phyloP scores from a whole-genome alignment of 2,888 invertebrate genomes.

The Drosophila stalkeri region DNA sequence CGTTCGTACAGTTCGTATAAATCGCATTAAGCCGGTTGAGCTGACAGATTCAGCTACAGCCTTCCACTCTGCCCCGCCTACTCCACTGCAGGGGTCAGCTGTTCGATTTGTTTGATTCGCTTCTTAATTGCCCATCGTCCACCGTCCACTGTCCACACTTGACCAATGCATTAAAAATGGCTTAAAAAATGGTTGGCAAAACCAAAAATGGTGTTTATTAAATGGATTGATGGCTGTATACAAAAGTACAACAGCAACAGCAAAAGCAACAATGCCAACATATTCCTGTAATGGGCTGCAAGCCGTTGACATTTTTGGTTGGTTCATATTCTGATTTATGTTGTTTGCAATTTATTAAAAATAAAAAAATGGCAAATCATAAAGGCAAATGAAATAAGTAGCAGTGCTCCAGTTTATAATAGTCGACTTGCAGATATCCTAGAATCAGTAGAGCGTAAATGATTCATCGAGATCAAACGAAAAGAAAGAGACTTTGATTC shows the following conservation, averaged over 20 bases:
- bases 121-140: constrained; percentile 62
- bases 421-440: not conserved
- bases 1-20: constrained; percentile 73
- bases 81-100: constrained; percentile 47
- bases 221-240: constrained; percentile 68
- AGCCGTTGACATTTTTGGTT: constrained; percentile 50
- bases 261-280: constrained; percentile 29
- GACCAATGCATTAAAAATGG: constrained; percentile 70
- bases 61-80: not conserved
- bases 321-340: constrained; percentile 65
- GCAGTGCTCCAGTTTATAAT: not conserved
- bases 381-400: constrained; percentile 24
- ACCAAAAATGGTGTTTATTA: constrained; percentile 84
- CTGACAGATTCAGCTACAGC: constrained; percentile 42
- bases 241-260: constrained; percentile 21
- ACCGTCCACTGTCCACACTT: constrained; percentile 27
- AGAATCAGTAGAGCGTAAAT: too few relatives aligned
- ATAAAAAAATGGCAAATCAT: constrained; percentile 41
- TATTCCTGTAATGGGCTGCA: constrained; percentile 50
- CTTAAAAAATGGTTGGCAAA: constrained; percentile 78
- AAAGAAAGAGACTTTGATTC: too few relatives aligned
- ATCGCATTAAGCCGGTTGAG: constrained; percentile 74
- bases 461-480: too few relatives aligned
- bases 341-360: constrained; percentile 70
- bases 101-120: constrained; percentile 73